A percentile compares a stretch with the other conserved stretches of the same genome.
Evolutionary conservation across 2,113 vertebrate species (phyloP).

Genomic region (Thunnus thynnus): DNA sequence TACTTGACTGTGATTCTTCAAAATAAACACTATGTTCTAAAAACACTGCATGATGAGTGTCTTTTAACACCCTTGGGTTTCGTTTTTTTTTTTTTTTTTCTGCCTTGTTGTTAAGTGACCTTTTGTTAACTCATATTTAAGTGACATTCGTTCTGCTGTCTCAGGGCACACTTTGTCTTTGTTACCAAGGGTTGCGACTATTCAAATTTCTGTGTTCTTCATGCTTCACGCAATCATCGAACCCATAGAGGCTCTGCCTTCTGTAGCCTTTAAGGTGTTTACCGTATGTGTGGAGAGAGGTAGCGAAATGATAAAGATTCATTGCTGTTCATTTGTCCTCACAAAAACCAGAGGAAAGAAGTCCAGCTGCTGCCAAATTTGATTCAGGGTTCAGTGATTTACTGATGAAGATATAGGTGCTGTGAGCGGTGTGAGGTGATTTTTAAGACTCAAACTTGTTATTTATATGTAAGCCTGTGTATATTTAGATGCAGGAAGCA

Average conservation of each 20-base stretch:
- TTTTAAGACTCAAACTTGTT: slow-evolving; percentile 36
- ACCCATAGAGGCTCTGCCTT: slow-evolving; percentile 36
- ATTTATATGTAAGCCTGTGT: slow-evolving; percentile 8
- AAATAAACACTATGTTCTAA: slow-evolving; percentile 62
- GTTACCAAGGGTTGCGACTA: slow-evolving; percentile 62
- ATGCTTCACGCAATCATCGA: slow-evolving; percentile 67
- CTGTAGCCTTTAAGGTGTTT: slow-evolving; percentile 65
- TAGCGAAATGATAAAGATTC: slow-evolving; percentile 73
- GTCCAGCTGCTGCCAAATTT: slow-evolving; percentile 63
- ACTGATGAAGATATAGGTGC: slow-evolving; percentile 72
- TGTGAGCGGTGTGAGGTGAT: slow-evolving; percentile 22
- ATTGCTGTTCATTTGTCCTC: slow-evolving; percentile 73
- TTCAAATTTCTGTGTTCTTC: slow-evolving; percentile 71
- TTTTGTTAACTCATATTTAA: slow-evolving; percentile 77
- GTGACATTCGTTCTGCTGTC: slow-evolving; percentile 69
- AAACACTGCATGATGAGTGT: slow-evolving; percentile 32
- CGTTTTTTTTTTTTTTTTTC: slow-evolving; percentile 55
- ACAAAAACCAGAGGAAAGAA: slow-evolving; percentile 48
- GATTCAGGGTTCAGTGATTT: slow-evolving; percentile 52
- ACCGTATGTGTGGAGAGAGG: slow-evolving; percentile 54
- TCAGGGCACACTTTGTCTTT: slow-evolving; percentile 73
- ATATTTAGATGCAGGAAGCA: neutral
- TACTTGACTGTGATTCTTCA: slow-evolving; percentile 67
- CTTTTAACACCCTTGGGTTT: slow-evolving; percentile 51
- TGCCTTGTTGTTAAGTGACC: slow-evolving; percentile 73